A percentile compares a stretch with the other conserved stretches of the same genome.
phyloP scores from a whole-genome alignment of 2,888 invertebrate genomes.

The Nesidiocoris tenuis region DNA sequence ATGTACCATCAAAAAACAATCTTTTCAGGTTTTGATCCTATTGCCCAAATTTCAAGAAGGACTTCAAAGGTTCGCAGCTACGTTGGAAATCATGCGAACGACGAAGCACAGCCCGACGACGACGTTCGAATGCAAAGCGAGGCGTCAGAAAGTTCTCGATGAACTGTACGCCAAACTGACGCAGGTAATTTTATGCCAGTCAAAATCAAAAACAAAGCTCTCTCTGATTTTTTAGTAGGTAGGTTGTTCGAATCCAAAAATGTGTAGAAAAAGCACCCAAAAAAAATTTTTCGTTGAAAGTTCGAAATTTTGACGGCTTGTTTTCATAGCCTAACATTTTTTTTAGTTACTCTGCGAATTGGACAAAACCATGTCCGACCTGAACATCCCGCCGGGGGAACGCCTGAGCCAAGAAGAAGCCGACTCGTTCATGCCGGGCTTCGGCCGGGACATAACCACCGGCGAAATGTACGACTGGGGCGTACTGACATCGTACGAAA shows the following conservation, averaged over 20 bases:
- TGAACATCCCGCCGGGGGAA: constrained; percentile 52
- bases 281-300: too few relatives aligned
- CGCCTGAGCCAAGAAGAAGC: constrained; percentile 39
- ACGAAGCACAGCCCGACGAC: constrained; percentile 11
- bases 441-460: constrained; percentile 56
- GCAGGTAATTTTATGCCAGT: constrained; percentile 32
- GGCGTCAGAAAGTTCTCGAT: constrained; percentile 39
- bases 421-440: constrained; percentile 43
- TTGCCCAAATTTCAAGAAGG: constrained; percentile 62
- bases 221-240: too few relatives aligned
- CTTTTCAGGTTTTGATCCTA: constrained; percentile 61
- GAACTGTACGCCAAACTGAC: constrained; percentile 42
- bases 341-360: constrained; percentile 61
- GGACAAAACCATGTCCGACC: constrained; percentile 60
- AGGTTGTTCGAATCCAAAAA: too few relatives aligned
- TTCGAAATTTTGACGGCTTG: too few relatives aligned
- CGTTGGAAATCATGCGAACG: constrained; percentile 56
- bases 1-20: too few relatives aligned
- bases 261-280: too few relatives aligned
- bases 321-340: too few relatives aligned
- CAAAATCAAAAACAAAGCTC: neutral
- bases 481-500: constrained; percentile 62
- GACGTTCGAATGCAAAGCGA: constrained; percentile 34
- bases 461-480: constrained; percentile 64
- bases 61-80: constrained; percentile 58